Percentiles rank a stretch among this genome's conserved stretches.
Conservation (phyloP, 2,113 vertebrate genomes). For the Calidris pugnax region DNA sequence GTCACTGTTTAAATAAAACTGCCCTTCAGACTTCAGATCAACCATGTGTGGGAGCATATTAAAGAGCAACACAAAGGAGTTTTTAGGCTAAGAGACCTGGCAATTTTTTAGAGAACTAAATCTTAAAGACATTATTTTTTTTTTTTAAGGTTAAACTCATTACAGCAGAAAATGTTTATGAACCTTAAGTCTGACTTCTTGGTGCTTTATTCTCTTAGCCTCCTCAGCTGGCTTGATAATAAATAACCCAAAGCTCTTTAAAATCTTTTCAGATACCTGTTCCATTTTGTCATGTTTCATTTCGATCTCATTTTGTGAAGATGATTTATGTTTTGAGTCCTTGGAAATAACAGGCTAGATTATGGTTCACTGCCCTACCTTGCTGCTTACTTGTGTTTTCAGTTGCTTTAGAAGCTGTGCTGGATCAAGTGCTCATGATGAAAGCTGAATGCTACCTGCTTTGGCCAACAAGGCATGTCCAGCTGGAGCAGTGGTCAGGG, state of each 20-base stretch:
- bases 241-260: not conserved
- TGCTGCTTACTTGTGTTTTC: not conserved
- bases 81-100: not conserved
- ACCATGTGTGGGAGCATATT: not conserved
- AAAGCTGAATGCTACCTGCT: not conserved
- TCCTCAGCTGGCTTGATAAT: not conserved
- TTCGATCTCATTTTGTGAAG: not conserved
- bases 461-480: rapidly evolving
- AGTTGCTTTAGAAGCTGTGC: not conserved
- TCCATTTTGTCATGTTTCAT: not conserved
- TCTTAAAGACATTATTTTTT: not conserved
- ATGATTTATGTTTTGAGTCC: not conserved
- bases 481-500: rapidly evolving
- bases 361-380: not conserved
- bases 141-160: not conserved
- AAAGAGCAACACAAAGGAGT: not conserved
- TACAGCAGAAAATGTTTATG: not conserved
- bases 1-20: not conserved
- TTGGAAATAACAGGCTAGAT: not conserved
- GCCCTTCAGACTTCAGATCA: not conserved
- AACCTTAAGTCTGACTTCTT: not conserved
- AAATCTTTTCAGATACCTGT: not conserved
- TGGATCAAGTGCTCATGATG: not conserved
- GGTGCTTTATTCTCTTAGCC: not conserved
- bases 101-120: not conserved